Conservation (phyloP, 92 coral and sea anemone species). For the Palythoa heliodiscus region DNA sequence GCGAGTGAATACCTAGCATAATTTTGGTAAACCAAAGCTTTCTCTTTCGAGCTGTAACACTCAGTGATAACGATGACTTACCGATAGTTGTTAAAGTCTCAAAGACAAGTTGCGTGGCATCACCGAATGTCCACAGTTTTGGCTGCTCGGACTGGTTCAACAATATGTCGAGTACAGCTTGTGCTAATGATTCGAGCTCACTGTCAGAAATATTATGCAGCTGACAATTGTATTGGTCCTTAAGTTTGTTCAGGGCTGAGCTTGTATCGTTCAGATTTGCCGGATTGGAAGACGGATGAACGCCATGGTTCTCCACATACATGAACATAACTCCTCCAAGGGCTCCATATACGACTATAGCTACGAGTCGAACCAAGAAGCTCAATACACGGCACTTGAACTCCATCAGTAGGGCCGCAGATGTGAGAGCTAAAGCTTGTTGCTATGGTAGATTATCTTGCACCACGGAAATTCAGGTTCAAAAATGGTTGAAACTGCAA, state of each 20-base stretch:
- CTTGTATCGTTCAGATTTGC: slow-evolving; percentile 4
- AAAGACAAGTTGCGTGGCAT: slow-evolving; percentile 1
- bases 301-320: slow-evolving; percentile 14
- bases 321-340: slow-evolving; percentile 24
- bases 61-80: not conserved
- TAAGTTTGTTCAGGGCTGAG: slow-evolving; percentile 3
- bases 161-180: not conserved
- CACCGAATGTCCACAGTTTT: not conserved
- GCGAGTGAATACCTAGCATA: no score
- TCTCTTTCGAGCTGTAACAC: no score
- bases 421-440: no score
- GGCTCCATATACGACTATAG: not conserved
- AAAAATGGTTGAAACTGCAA: no score
- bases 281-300: not conserved
- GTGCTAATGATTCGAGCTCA: slow-evolving; percentile 14
- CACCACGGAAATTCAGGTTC: no score
- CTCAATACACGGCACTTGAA: not conserved
- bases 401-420: not conserved
- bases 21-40: no score
- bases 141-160: not conserved
- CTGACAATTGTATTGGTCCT: slow-evolving; percentile 2
- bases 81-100: slow-evolving; percentile 31
- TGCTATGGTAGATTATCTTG: no score
- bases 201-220: slow-evolving; percentile 3
- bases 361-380: not conserved